Evolutionary conservation across 2,888 invertebrate species (phyloP).

Genomic region (Chalcis sispes): DNA sequence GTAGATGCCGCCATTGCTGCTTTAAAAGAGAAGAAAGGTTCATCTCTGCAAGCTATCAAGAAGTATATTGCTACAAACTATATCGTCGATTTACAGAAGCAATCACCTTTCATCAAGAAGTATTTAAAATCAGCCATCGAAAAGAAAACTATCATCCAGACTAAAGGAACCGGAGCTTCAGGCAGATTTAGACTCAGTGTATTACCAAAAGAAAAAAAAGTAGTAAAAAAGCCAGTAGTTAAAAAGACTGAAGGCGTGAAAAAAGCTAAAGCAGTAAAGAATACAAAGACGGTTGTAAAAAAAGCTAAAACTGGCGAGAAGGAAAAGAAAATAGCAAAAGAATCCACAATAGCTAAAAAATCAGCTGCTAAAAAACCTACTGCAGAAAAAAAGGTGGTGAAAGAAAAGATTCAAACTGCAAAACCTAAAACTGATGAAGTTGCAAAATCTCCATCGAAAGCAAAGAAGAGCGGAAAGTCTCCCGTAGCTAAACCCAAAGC

Average conservation of each 20-base stretch:
- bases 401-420: slow-evolving; percentile 23
- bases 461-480: slow-evolving; percentile 71
- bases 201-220: slow-evolving; percentile 49
- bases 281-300: slow-evolving; percentile 59
- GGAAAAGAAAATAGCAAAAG: slow-evolving; percentile 60
- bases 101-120: slow-evolving; percentile 80
- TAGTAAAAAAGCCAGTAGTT: slow-evolving; percentile 17
- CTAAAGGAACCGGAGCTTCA: slow-evolving; percentile 79
- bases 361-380: slow-evolving; percentile 53
- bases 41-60: slow-evolving; percentile 80
- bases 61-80: slow-evolving; percentile 81
- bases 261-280: slow-evolving; percentile 59
- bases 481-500: slow-evolving; percentile 64
- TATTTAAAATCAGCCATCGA: slow-evolving; percentile 79
- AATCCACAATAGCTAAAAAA: no score
- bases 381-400: slow-evolving; percentile 37
- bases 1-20: slow-evolving; percentile 77
- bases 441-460: slow-evolving; percentile 50
- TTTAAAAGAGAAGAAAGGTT: slow-evolving; percentile 79
- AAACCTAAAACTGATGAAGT: slow-evolving; percentile 45
- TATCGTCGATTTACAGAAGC: slow-evolving; percentile 80
- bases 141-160: slow-evolving; percentile 77
- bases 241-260: slow-evolving; percentile 54
- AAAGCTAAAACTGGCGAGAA: no score
- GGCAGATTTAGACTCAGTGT: slow-evolving; percentile 76